These are phyloP conservation scores for Porites lutea DNA, from an alignment of 64 coral and sea anemone genomes.

Conservation along the genomic window DNA sequence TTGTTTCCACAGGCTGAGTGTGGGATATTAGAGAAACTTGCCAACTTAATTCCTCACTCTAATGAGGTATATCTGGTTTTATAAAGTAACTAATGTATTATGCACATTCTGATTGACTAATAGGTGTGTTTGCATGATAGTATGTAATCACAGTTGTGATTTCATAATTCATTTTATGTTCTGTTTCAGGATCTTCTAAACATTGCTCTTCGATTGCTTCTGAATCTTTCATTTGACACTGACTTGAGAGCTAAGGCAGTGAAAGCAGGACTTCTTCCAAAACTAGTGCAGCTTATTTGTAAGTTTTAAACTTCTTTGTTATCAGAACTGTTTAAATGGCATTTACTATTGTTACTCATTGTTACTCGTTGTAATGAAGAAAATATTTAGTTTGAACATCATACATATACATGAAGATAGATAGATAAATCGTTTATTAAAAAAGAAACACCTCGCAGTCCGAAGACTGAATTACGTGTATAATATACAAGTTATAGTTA, in stretches of 20 bases:
- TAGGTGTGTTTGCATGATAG: no score
- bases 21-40: constrained; percentile 60
- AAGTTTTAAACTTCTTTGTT: constrained; percentile 36
- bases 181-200: constrained; percentile 91
- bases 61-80: constrained; percentile 60
- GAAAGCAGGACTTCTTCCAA: constrained; percentile 94
- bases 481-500: no score
- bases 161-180: neutral
- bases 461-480: no score
- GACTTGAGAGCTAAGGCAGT: constrained; percentile 85
- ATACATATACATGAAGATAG: no score
- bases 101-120: neutral
- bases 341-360: no score
- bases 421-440: no score
- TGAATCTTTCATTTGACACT: constrained; percentile 97
- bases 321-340: neutral
- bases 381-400: no score
- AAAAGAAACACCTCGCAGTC: no score
- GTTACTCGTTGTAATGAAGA: neutral
- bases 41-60: constrained; percentile 56
- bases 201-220: constrained; percentile 85
- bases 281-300: constrained; percentile 94
- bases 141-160: no score
- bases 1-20: constrained; percentile 37
- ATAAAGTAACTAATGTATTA: neutral